Evolutionary conservation across 92 coral and sea anemone genomes (phyloP).

Genomic region (Epizoanthus ramosus): DNA sequence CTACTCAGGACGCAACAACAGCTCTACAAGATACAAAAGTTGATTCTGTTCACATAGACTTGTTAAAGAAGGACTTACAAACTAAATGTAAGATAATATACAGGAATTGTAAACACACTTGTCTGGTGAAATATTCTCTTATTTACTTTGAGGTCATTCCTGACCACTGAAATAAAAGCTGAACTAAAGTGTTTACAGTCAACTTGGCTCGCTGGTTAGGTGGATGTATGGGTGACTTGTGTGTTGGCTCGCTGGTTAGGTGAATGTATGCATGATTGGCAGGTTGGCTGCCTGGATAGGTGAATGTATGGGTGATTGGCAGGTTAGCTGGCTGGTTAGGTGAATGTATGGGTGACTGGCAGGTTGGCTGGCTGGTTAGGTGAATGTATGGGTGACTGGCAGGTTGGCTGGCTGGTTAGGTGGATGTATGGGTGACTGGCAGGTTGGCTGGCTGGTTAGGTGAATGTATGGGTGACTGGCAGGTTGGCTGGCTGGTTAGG

Average conservation of each 20-base stretch:
- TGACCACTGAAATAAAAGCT: too few relatives aligned
- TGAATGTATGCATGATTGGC: background rate
- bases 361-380: too few relatives aligned
- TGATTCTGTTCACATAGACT: too few relatives aligned
- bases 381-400: background rate
- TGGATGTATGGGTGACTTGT: background rate
- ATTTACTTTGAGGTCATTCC: too few relatives aligned
- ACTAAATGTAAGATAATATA: too few relatives aligned
- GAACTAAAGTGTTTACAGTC: too few relatives aligned
- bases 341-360: background rate
- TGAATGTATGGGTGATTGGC: background rate
- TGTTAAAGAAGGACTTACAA: too few relatives aligned
- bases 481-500: background rate
- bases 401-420: background rate
- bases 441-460: background rate
- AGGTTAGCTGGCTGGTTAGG: background rate
- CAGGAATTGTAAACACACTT: too few relatives aligned
- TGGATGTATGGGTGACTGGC: background rate
- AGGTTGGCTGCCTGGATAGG: too few relatives aligned
- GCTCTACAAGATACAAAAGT: constrained; percentile 47
- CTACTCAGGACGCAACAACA: constrained; percentile 64
- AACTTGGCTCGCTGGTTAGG: background rate
- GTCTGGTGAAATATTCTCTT: too few relatives aligned
- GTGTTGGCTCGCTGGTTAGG: background rate
- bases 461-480: background rate